phyloP scores from a whole-genome alignment of 2,888 invertebrate genomes.

The Euproctis similis region DNA sequence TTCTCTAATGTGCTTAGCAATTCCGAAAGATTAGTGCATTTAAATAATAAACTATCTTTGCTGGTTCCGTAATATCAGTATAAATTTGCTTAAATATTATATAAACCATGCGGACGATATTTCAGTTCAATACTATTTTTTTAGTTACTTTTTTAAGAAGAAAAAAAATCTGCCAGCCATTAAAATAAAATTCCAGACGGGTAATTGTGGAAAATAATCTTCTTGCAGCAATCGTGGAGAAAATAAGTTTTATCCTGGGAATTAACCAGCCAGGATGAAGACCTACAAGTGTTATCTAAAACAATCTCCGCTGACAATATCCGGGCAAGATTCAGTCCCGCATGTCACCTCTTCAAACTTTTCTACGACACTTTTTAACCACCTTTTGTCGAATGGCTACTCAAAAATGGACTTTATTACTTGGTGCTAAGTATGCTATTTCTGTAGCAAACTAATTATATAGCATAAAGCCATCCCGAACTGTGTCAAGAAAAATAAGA shows the following conservation, averaged over 20 bases:
- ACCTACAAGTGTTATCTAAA: conserved; percentile 43
- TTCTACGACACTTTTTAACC: conserved; percentile 10
- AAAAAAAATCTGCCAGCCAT: not conserved
- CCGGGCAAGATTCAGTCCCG: conserved; percentile 35
- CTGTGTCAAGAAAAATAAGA: conserved; percentile 12
- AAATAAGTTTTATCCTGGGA: conserved; percentile 15
- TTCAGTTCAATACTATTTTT: no score
- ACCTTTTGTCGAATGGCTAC: no score
- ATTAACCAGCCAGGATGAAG: conserved; percentile 27
- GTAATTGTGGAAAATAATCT: conserved; percentile 7
- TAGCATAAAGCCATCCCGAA: no score
- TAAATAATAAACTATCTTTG: no score
- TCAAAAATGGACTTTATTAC: conserved; percentile 1
- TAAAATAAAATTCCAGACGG: not conserved
- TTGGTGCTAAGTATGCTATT: not conserved
- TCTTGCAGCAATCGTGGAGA: conserved; percentile 11
- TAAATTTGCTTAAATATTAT: no score
- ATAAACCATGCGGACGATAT: no score
- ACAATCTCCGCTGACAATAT: conserved; percentile 56
- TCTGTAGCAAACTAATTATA: no score
- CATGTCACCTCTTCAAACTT: conserved; percentile 25
- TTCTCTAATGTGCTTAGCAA: no score
- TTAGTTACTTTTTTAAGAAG: no score
- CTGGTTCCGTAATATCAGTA: no score
- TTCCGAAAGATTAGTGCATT: no score